Evolutionary conservation across 1,140 invertebrate species (phyloP).

Genomic region (Scylla paramamosain): DNA sequence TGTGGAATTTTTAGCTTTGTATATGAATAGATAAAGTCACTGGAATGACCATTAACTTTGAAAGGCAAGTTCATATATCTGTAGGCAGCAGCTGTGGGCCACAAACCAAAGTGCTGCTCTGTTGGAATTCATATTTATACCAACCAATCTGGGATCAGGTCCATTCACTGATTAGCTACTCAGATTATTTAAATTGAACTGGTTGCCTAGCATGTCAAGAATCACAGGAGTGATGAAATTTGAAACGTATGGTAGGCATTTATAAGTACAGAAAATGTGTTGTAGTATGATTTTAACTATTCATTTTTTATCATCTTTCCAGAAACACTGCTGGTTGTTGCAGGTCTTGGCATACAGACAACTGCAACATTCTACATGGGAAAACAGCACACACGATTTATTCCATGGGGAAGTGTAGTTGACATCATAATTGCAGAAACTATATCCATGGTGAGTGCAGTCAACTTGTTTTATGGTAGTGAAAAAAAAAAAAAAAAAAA

Average conservation of each 20-base stretch:
- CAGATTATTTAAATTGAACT: too few species aligned
- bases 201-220: too few species aligned
- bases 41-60: not conserved
- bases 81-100: not conserved
- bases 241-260: too few species aligned
- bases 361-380: slow-evolving; percentile 64
- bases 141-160: too few species aligned
- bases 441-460: slow-evolving; percentile 61
- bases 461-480: not conserved
- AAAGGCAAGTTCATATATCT: not conserved
- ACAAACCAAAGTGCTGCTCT: not conserved
- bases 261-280: not conserved
- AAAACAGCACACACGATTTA: slow-evolving; percentile 55
- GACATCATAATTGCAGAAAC: slow-evolving; percentile 69
- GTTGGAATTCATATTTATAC: not conserved
- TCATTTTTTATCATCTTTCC: not conserved
- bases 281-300: too few species aligned
- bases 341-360: slow-evolving; percentile 62
- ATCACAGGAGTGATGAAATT: too few species aligned
- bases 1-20: not conserved
- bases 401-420: slow-evolving; percentile 60
- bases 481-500: not conserved
- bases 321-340: slow-evolving; percentile 64
- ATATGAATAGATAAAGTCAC: not conserved
- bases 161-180: too few species aligned